Base-by-base conservation (phyloP, 2,797 vertebrate species). In the Anableps anableps region DNA sequence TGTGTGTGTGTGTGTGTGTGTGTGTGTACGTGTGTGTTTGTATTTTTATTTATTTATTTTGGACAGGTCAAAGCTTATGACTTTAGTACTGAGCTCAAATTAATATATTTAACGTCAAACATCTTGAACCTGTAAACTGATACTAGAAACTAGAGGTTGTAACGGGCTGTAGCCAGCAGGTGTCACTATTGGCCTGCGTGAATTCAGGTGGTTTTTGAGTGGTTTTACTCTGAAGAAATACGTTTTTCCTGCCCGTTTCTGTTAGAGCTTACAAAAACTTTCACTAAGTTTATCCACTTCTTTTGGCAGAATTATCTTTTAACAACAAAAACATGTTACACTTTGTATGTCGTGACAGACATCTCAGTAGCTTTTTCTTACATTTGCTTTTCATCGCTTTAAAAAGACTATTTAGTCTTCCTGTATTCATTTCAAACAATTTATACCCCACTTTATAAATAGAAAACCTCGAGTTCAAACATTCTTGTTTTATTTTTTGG, bases 401-500 rank as follows among this genome's bases (percentile, higher is more conserved):
- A 60, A 60, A 60, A 5, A 60, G 5, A 14, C 31, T 64, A 16
- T 34, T 34, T 31, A 62, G 58, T 34, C 10, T 2, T 48, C 60
- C 7, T 64, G 1, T 17, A 55, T n/a, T 26, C 11, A 14, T 60
- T 4, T 29, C 55, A 60, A 29, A 60, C n/a, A 31, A 6, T 36
- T 48, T 48, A 14, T 17, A 62, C 60, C 16, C 6, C 16, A 34
- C 29, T 60, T 60, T 60, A n/a, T 58, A 60, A 60, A 16, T 2
- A 13, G 19, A 64, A 64, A 16, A 7, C 16, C 31, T 13, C 31
- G 13, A 16, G 16, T 19, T 34, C 31, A 34, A 64, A 34, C 5
- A 13, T 64, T 36, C 29, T 36, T 66, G 19, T 66, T 66, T 72
- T 72, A 31, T n/a, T 60, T 29, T 58, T 2, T 43, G 88, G 80